These are phyloP conservation scores for Agraylea sexmaculata DNA, from an alignment of 1,140 invertebrate species.

Conservation along the genomic window DNA sequence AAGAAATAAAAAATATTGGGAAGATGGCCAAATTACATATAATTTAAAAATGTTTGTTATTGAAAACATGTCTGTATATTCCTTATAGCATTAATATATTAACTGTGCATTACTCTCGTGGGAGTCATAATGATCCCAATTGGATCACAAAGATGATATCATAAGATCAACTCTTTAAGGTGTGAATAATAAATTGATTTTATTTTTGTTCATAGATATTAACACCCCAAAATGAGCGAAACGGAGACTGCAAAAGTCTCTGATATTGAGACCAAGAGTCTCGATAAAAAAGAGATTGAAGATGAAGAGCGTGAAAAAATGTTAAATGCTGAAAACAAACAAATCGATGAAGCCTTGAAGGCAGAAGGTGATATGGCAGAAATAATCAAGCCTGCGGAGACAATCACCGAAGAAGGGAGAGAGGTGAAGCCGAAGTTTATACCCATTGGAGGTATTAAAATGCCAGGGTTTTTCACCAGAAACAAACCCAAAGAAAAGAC, in stretches of 20 bases:
- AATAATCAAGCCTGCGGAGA: slow-evolving; percentile 40
- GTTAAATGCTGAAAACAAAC: slow-evolving; percentile 49
- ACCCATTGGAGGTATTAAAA: slow-evolving; percentile 69
- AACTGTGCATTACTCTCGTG: no score
- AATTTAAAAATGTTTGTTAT: no score
- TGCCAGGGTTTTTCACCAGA: slow-evolving; percentile 68
- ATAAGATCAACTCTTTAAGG: no score
- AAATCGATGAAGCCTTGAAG: slow-evolving; percentile 28
- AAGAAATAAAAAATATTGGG: no score
- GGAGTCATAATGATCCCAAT: no score
- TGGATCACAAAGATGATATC: no score
- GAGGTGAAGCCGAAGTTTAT: slow-evolving; percentile 68
- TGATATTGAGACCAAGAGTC: slow-evolving; percentile 41
- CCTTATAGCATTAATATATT: no score
- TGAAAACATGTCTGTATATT: no score
- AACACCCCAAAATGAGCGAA: slow-evolving; percentile 18
- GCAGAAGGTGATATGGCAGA: slow-evolving; percentile 34
- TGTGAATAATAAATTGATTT: no score
- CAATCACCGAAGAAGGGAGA: slow-evolving; percentile 50
- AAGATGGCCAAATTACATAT: no score
- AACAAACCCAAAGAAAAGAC: slow-evolving; percentile 60
- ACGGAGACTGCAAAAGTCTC: slow-evolving; percentile 18
- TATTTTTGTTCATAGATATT: no score
- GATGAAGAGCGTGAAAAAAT: slow-evolving; percentile 61
- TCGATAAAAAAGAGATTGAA: slow-evolving; percentile 60